These are phyloP conservation scores for Azorinus chamasolen DNA, from an alignment of 2,888 invertebrate genomes.

Conservation along the genomic window DNA sequence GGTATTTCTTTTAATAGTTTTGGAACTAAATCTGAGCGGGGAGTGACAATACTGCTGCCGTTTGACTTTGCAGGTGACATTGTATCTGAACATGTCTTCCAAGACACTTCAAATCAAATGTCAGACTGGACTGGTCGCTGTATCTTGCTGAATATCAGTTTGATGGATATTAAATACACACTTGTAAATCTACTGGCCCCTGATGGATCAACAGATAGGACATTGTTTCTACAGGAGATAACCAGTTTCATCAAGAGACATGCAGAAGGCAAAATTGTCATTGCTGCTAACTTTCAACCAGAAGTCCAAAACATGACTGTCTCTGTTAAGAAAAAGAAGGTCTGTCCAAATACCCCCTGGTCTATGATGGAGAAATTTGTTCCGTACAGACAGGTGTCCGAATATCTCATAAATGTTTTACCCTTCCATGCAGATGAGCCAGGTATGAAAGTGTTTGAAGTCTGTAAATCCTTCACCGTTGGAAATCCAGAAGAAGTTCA, in stretches of 20 bases:
- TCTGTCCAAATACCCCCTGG: slow-evolving; percentile 11
- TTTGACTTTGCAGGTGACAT: slow-evolving; percentile 20
- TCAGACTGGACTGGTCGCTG: slow-evolving; percentile 23
- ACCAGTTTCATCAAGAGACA: slow-evolving; percentile 4
- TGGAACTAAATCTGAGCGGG: slow-evolving; percentile 1
- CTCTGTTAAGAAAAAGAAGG: slow-evolving; percentile 6
- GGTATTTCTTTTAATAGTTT: slow-evolving; percentile 25
- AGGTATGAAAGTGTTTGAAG: neutral
- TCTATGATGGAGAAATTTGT: slow-evolving; percentile 6
- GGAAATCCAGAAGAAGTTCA: neutral
- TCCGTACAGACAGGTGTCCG: slow-evolving; percentile 17
- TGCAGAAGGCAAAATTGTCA: slow-evolving; percentile 5
- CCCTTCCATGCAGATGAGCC: slow-evolving; percentile 5
- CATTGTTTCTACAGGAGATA: slow-evolving; percentile 22
- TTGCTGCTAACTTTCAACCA: slow-evolving; percentile 14
- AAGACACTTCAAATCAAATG: neutral
- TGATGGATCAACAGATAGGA: slow-evolving; percentile 7
- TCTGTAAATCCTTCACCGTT: neutral
- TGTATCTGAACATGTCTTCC: neutral
- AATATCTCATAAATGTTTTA: slow-evolving; percentile 10
- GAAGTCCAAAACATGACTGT: slow-evolving; percentile 19
- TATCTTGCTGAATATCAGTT: slow-evolving; percentile 8
- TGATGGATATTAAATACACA: neutral
- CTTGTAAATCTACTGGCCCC: slow-evolving; percentile 18
- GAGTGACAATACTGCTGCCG: slow-evolving; percentile 21